Evolutionary conservation across 2,113 vertebrate genomes (phyloP), one percentile per base, ranked within the genome.

Genomic region (Regulus satrapa): DNA sequence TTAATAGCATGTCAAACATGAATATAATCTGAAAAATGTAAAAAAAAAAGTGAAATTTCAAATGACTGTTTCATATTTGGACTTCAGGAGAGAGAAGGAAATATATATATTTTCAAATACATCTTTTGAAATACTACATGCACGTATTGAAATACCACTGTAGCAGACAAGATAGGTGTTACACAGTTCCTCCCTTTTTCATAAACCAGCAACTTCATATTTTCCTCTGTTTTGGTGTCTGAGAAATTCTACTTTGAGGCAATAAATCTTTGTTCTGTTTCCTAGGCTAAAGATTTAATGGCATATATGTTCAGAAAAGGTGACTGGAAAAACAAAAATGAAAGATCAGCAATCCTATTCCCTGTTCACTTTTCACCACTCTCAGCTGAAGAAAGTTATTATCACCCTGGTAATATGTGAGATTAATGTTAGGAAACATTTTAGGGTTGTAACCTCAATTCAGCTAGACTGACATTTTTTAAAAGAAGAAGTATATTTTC

Each of bases 341-440:
- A 93, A 96, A 92, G 72, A 78, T 96, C 92, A 95, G 94, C 72
- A 92, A 45, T 84, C 64, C 48, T 64, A 75, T 90, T 91, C 82
- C 72, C 75, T 77, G 68, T 80, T 92, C 20, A 1, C 71, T 94
- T 95, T 96, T 86, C 79, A 90, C 63, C 48, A 64, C 32, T 85
- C 72, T 84, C 72, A 81, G 76, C 75, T 90, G 88, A 90, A 90
- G 85, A 72, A 96, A 89, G 86, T 96, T 93, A 95, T 96, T 96
- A 95, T 94, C 92, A 86, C 92, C 52, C 56, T 38, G 26, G 72
- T 88, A 94, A 86, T 97, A 95, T 21, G 85, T 90, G 89, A 96
- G 85, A 96, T 95, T 89, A 95, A 45, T 83, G 88, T 59, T 91
- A 89, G 72, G 55, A 97, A 97, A 94, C 88, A 96, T 82, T 94